Evolutionary conservation across 2,888 invertebrate genomes (phyloP).

Genomic region (Drosophila kanekoi): DNA sequence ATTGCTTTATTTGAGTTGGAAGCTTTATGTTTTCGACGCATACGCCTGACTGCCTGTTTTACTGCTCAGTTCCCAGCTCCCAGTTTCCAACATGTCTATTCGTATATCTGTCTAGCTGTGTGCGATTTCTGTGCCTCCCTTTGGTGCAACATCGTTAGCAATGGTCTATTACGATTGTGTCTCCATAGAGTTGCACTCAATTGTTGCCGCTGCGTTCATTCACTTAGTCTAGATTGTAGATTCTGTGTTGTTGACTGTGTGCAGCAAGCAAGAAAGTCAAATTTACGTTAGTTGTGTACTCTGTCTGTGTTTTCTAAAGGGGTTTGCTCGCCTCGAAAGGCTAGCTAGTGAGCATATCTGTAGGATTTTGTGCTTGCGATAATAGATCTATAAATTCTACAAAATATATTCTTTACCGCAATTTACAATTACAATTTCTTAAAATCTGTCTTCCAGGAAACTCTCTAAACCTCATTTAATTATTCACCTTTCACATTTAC

Average conservation of each 20-base stretch:
- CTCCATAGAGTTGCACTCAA: conserved; percentile 65
- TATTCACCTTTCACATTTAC: too few relatives aligned
- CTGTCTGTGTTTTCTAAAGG: conserved; percentile 6
- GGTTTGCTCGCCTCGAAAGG: conserved; percentile 4
- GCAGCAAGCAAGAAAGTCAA: conserved; percentile 73
- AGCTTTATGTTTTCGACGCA: conserved; percentile 64
- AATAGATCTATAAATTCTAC: too few relatives aligned
- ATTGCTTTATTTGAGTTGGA: conserved; percentile 66
- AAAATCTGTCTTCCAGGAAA: too few relatives aligned
- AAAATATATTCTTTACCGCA: too few relatives aligned
- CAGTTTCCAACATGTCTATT: conserved; percentile 25
- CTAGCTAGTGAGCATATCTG: background rate
- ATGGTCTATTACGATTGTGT: conserved; percentile 74
- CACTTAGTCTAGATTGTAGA: conserved; percentile 56
- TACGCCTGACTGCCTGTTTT: conserved; percentile 65
- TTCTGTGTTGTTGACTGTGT: conserved; percentile 60
- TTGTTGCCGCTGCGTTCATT: conserved; percentile 46
- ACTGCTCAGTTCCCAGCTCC: conserved; percentile 30
- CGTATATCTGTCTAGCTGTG: conserved; percentile 29
- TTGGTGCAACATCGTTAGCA: conserved; percentile 72
- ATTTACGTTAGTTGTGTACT: conserved; percentile 55
- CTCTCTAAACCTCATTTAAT: too few relatives aligned
- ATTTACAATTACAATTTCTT: too few relatives aligned
- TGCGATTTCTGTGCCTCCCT: conserved; percentile 13
- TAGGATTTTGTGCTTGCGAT: background rate